Evolutionary conservation across 2,113 vertebrate species (phyloP).

Genomic region (Neopipo cinnamomea): DNA sequence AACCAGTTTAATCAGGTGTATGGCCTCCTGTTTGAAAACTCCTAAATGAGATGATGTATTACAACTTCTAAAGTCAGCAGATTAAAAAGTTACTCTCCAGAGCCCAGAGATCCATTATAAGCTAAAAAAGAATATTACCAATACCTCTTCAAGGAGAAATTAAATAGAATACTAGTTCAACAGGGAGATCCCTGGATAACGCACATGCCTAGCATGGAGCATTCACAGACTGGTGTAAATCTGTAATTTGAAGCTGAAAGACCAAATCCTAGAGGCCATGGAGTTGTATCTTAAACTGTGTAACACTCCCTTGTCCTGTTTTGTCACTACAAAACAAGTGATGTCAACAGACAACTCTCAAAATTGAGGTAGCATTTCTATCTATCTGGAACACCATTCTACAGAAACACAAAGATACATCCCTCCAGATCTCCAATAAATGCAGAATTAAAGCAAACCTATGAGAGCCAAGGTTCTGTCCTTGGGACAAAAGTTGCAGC

Average conservation of each 20-base stretch:
- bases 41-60: neutral
- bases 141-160: constrained; percentile 40
- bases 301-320: neutral
- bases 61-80: neutral
- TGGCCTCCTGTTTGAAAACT: neutral
- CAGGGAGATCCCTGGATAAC: neutral
- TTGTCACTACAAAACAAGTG: neutral
- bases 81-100: constrained; percentile 26
- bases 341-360: neutral
- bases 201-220: neutral
- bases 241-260: neutral
- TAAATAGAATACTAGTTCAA: constrained; percentile 24
- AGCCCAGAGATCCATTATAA: constrained; percentile 28
- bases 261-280: neutral
- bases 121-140: neutral
- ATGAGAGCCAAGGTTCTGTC: neutral
- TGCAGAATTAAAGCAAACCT: neutral
- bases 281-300: neutral
- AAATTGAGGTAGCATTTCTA: neutral
- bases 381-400: neutral
- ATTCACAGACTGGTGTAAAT: neutral
- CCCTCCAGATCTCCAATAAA: neutral
- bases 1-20: neutral
- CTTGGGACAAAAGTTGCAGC: neutral
- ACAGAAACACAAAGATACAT: neutral